These are phyloP conservation scores for Apteryx owenii DNA, from an alignment of 2,113 vertebrate species.

Conservation along the genomic window DNA sequence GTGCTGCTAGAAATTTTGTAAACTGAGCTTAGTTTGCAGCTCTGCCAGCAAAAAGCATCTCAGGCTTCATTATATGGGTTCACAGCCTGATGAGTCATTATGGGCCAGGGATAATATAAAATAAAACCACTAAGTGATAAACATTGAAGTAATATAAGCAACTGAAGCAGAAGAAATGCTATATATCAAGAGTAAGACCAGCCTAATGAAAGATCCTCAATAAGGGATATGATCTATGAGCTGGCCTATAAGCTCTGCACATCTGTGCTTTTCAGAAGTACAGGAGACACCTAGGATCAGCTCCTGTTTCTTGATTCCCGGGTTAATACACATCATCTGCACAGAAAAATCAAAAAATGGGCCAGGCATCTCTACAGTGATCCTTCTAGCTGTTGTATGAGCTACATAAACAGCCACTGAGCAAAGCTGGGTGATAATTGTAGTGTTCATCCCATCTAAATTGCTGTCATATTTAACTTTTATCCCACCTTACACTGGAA, in stretches of 20 bases:
- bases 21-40: slow-evolving; percentile 73
- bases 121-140: slow-evolving; percentile 73
- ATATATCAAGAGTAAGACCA: slow-evolving; percentile 1
- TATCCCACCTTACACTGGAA: not conserved
- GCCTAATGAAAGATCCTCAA: not conserved
- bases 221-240: not conserved
- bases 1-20: slow-evolving; percentile 68
- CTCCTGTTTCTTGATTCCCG: not conserved
- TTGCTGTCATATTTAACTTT: slow-evolving; percentile 21
- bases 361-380: not conserved
- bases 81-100: slow-evolving; percentile 75
- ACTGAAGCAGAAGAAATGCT: slow-evolving; percentile 16
- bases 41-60: slow-evolving; percentile 65
- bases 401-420: not conserved
- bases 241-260: not conserved
- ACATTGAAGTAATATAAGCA: slow-evolving; percentile 62
- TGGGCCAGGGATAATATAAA: slow-evolving; percentile 72
- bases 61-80: slow-evolving; percentile 66
- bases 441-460: not conserved
- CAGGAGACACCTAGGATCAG: not conserved
- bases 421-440: not conserved
- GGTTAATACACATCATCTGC: slow-evolving; percentile 24
- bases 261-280: slow-evolving; percentile 1
- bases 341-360: not conserved
- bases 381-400: not conserved